Evolutionary conservation across 2,888 invertebrate genomes (phyloP).

Genomic region (Spicauda simplicius): DNA sequence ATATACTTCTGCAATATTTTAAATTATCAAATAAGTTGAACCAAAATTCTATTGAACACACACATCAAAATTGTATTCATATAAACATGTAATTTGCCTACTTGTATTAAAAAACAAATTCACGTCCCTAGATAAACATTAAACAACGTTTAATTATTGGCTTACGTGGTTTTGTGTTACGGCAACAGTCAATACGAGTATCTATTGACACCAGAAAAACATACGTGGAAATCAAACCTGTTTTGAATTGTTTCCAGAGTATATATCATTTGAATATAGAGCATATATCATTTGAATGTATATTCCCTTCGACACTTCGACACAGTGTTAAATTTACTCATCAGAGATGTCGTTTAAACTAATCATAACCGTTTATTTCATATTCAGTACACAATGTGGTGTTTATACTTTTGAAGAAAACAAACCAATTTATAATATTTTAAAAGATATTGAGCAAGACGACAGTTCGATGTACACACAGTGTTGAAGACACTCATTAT

Average conservation of each 20-base stretch:
- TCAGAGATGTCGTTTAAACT: background rate
- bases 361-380: background rate
- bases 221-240: background rate
- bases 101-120: too few species aligned
- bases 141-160: background rate
- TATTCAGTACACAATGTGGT: background rate
- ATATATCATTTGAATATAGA: too few species aligned
- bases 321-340: background rate
- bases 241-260: background rate
- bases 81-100: too few species aligned
- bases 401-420: background rate
- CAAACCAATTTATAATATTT: background rate
- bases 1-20: too few species aligned
- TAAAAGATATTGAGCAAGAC: background rate
- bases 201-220: background rate
- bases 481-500: too few species aligned
- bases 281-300: background rate
- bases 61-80: too few species aligned
- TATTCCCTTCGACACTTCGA: background rate
- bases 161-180: background rate
- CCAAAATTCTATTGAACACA: too few species aligned
- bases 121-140: background rate
- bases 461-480: background rate
- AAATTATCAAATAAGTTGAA: too few species aligned
- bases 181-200: background rate